Evolutionary conservation across 1,140 invertebrate species (phyloP), one percentile per base, ranked within the genome.

Genomic region (Ceratosolen fusciceps): DNA sequence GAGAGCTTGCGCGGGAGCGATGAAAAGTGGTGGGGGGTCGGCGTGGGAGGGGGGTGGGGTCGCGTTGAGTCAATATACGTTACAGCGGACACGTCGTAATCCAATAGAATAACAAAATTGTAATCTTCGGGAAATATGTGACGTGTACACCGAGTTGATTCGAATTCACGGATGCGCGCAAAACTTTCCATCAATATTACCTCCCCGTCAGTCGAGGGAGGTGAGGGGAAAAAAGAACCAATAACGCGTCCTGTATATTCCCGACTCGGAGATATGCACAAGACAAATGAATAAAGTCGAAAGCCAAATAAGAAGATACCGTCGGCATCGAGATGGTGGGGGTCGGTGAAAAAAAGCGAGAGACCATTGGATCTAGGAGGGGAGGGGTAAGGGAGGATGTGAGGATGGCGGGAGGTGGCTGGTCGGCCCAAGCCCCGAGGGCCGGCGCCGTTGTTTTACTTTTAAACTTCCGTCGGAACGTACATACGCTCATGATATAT

Each of bases 381-480:
- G 39, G 39, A 43, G 5, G 39, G 39, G 12, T 7, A 60, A 65
- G 14, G n/a, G 14, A 60, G 52, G 31, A 74, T 29, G 73, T 39
- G 73, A 74, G 39, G 73, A 77, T 75, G 54, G 60, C 72, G 76
- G 65, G 74, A 76, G 31, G 58, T 34, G 70, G 71, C 68, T 34
- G 31, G 31, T 3, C 39, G 68, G 19, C 12, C 14, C 56, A 60
- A 70, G 74, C 74, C 81, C 83, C 79, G 70, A 77, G 60, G 77
- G 81, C 47, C 26, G 60, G 31, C 76, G 82, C 65, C 82, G n/a
- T 82, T 78, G 82, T 85, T 87, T 87, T 88, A 86, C 86, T 88
- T 89, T 89, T 89, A 88, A 90, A 89, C 88, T 89, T 89, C 88
- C 87, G 87, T 70, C 72, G 65, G 43, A 52, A 26, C n/a, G n/a